Evolutionary conservation across 2,888 invertebrate species (phyloP), one percentile per base, ranked within the genome.

Genomic region (Eupithecia vulgata): DNA sequence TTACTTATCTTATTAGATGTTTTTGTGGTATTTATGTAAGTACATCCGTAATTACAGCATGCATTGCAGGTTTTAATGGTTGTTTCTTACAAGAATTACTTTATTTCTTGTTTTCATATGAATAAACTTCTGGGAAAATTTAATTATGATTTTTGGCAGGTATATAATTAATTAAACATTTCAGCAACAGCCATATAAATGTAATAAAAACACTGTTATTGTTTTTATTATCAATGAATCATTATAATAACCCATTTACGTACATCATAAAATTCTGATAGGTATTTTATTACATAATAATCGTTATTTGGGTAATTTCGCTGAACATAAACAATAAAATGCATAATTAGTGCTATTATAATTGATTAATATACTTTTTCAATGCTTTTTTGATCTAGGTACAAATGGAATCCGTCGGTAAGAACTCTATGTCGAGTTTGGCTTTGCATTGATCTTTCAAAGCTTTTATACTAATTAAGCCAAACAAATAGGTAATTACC

Each of bases 161-260:
- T 52, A 30, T 30, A 34, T 61, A 34, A 61, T 34, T 30, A 82
- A 84, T 85, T 83, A 85, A 84, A 85, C 81, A 80, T 81, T 82
- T 84, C 81, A 84, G 78, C 76, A 72, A 72, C 71, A 74, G 76
- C 76, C 72, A 83, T 86, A 85, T 81, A 85, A 86, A 85, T 78
- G 83, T 81, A 82, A 87, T 90, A 84, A 90, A 90, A 86, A 71
- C 77, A 68, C 71, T 76, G 79, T 87, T 86, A 88, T 85, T 84
- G 83, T 83, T 84, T 87, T 88, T 86, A 88, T 83, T 78, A 79
- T 70, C 83, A 83, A 81, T 82, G 67, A 84, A 84, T 84, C 83
- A 81, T 81, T 81, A 77, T 79, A 79, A 81, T 78, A 79, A 79
- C 76, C 74, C 72, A 79, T 80, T 82, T 76, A 74, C 69, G 73